Conservation (phyloP, 2,888 invertebrate species). For the Phragmatobia fuliginosa region DNA sequence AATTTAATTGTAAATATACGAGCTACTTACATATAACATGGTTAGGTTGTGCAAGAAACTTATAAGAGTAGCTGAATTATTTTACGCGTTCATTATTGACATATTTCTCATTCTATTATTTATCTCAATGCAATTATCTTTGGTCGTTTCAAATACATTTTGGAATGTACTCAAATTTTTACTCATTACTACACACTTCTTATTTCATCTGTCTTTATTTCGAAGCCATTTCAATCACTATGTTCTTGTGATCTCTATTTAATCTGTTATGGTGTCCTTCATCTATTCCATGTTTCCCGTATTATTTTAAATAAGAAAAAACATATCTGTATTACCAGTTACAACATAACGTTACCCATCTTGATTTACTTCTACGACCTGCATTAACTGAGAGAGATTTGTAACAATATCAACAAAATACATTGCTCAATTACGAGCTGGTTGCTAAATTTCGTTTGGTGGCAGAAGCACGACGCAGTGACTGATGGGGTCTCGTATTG, state of each 20-base stretch:
- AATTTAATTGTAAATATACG: constrained; percentile 44
- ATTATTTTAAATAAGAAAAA: too few species aligned
- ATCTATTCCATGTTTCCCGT: too few species aligned
- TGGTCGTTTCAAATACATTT: too few species aligned
- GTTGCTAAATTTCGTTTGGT: constrained; percentile 3
- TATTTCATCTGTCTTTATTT: too few species aligned
- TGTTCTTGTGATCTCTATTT: too few species aligned
- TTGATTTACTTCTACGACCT: neutral
- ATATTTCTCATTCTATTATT: neutral
- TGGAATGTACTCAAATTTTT: too few species aligned
- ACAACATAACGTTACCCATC: neutral
- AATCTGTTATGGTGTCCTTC: too few species aligned
- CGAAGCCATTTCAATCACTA: too few species aligned
- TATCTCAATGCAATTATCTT: neutral
- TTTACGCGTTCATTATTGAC: neutral
- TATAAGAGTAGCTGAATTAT: neutral
- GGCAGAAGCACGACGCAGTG: constrained; percentile 15
- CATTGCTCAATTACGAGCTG: constrained; percentile 3
- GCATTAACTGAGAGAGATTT: neutral
- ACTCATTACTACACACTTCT: too few species aligned
- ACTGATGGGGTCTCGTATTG: constrained; percentile 32
- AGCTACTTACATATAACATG: constrained; percentile 15
- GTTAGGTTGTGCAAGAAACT: neutral
- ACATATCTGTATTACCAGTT: too few species aligned
- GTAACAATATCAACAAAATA: neutral